A percentile compares a stretch with the other conserved stretches of the same genome.
phyloP scores from a whole-genome alignment of 2,113 vertebrate species.

The Globicephala melas region DNA sequence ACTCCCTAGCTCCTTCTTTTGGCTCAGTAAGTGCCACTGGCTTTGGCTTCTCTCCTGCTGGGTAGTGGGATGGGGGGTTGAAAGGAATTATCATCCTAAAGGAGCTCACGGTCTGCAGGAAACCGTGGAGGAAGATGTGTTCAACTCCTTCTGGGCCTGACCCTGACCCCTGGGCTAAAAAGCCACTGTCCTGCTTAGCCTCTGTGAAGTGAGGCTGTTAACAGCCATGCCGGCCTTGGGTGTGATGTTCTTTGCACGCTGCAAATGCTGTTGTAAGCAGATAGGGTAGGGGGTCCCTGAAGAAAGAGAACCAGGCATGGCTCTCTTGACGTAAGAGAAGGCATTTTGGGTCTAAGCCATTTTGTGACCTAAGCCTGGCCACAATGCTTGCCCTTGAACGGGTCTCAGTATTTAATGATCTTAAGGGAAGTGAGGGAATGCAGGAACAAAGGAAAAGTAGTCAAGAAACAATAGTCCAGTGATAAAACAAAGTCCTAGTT shows the following conservation, averaged over 20 bases:
- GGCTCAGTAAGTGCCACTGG: not conserved
- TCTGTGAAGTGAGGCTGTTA: not conserved
- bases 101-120: not conserved
- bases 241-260: not conserved
- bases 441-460: not conserved
- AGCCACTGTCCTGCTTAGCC: no score
- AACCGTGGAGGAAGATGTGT: no score
- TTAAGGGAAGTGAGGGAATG: not conserved
- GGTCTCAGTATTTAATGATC: not conserved
- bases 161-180: not conserved
- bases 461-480: not conserved
- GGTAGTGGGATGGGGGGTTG: not conserved
- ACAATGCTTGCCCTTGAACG: not conserved
- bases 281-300: not conserved
- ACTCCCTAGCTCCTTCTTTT: no score
- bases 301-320: not conserved
- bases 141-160: not conserved
- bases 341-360: not conserved
- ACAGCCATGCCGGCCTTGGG: not conserved
- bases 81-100: not conserved
- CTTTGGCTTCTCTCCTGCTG: not conserved
- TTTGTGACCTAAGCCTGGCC: not conserved
- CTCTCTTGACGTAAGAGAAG: not conserved
- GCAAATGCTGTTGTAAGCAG: not conserved
- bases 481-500: not conserved